Conservation (phyloP, 1,140 invertebrate species). For the Drosophila littoralis region DNA sequence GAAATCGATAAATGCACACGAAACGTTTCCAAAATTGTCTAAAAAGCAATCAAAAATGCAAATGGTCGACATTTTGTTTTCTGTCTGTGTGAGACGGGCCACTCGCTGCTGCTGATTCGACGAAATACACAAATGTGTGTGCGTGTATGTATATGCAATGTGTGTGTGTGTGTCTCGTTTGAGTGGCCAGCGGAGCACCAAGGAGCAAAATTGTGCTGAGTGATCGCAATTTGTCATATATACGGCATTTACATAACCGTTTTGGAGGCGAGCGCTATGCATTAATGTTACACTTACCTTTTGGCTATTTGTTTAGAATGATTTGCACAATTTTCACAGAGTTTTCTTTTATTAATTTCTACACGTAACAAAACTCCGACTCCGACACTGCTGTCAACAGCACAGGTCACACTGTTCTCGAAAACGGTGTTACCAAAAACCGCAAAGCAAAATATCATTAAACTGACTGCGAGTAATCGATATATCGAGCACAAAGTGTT, state of each 20-base stretch:
- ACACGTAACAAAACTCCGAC: conserved; percentile 74
- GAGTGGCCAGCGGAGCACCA: conserved; percentile 59
- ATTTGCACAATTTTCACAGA: conserved; percentile 70
- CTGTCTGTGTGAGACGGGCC: conserved; percentile 53
- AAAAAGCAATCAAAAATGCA: conserved; percentile 59
- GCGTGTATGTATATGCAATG: conserved; percentile 10
- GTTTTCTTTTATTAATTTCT: conserved; percentile 50
- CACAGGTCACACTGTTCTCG: conserved; percentile 43
- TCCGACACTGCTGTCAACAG: conserved; percentile 50
- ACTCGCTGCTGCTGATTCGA: conserved; percentile 67
- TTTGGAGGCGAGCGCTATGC: conserved; percentile 1
- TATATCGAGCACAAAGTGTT: conserved; percentile 7
- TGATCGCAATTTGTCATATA: background rate
- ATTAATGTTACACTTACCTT: conserved; percentile 59
- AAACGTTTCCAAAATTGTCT: conserved; percentile 28
- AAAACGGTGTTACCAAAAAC: conserved; percentile 31
- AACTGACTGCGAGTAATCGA: background rate
- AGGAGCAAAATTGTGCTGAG: conserved; percentile 16
- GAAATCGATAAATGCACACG: conserved; percentile 3
- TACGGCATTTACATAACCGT: conserved; percentile 24
- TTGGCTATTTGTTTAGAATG: conserved; percentile 38
- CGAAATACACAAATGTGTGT: conserved; percentile 56
- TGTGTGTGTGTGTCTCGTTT: conserved; percentile 59
- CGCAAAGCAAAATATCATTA: background rate
- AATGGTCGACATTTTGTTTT: conserved; percentile 83